Evolutionary conservation across 2,113 vertebrate species (phyloP), one percentile per base, ranked within the genome.

Genomic region (Piaya cayana): DNA sequence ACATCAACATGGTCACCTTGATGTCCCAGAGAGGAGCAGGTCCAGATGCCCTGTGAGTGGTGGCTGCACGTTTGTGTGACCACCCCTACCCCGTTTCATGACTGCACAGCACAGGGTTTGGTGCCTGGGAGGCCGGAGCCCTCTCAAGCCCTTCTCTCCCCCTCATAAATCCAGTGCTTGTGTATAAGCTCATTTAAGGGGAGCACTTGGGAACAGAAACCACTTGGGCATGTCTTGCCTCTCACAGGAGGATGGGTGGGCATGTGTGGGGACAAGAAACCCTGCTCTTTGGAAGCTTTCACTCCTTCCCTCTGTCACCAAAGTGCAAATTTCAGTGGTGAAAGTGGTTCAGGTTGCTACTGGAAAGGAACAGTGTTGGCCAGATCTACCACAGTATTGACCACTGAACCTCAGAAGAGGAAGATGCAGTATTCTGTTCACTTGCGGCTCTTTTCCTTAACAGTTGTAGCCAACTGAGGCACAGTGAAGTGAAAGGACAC

Each of bases 331-430:
- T 75, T 43, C 50, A 69, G 65, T 21, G 15, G 43, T 25, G 16
- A 68, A 9, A 72, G 43, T 39, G 37, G 20, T n/a, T 80, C 23
- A 34, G 23, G 32, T 29, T 65, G 56, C 50, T 37, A 2, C 16
- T 32, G 23, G 30, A 72, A 82, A 49, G 39, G 21, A 27, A 29
- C 17, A 16, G 22, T 8, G n/a, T 4, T n/a, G 39, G 45, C 21
- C 45, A 82, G 11, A 47, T 39, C 50, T 15, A 39, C 17, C 2
- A 0, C 0, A 0, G 37, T 39, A 11, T n/a, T 69, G 77, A 82
- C 21, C 53, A 29, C 23, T 3, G 21, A 93, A 34, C 29, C 32
- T 74, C 69, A 47, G 27, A 74, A 84, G 34, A 70, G 19, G 55
- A 78, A 70, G 32, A 60, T 56, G 5, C 21, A 36, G 20, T 39